Conservation (phyloP, 1,140 invertebrate genomes). For the Drepana arcuata region DNA sequence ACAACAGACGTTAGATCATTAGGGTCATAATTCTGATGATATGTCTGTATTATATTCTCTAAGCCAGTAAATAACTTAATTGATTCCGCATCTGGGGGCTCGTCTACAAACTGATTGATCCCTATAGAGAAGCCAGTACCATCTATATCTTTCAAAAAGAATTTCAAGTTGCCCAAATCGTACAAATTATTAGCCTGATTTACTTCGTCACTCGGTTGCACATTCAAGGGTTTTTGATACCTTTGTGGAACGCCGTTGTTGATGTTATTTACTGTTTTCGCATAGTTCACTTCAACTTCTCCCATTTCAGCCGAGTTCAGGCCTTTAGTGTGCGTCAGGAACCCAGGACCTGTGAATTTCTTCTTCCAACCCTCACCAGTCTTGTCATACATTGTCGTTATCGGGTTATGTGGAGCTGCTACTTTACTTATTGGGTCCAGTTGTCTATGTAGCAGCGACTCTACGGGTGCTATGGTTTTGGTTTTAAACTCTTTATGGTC, state of each 20-base stretch:
- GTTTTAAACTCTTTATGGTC: conserved; percentile 12
- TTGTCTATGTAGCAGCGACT: conserved; percentile 27
- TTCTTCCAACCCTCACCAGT: conserved; percentile 29
- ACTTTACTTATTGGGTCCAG: conserved; percentile 41
- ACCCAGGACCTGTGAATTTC: conserved; percentile 20
- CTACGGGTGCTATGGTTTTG: conserved; percentile 10
- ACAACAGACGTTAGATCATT: conserved; percentile 7
- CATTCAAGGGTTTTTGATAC: conserved; percentile 41
- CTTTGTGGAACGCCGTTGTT: conserved; percentile 38
- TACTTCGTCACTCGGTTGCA: conserved; percentile 14
- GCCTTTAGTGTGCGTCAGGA: conserved; percentile 31
- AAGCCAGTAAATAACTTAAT: conserved; percentile 48
- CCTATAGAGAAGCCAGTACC: conserved; percentile 51
- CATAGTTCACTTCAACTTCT: conserved; percentile 34
- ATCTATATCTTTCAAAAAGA: conserved; percentile 48
- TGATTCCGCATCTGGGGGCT: conserved; percentile 42
- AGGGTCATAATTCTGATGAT: conserved; percentile 36
- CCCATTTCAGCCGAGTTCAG: conserved; percentile 46
- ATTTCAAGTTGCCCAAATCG: conserved; percentile 32
- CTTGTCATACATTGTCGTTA: conserved; percentile 20
- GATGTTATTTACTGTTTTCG: conserved; percentile 19
- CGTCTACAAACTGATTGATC: conserved; percentile 47
- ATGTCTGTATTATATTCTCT: conserved; percentile 43
- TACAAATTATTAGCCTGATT: conserved; percentile 11
- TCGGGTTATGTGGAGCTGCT: conserved; percentile 6